These are phyloP conservation scores for Notechis scutatus DNA, from an alignment of 2,113 vertebrate species.

Conservation along the genomic window DNA sequence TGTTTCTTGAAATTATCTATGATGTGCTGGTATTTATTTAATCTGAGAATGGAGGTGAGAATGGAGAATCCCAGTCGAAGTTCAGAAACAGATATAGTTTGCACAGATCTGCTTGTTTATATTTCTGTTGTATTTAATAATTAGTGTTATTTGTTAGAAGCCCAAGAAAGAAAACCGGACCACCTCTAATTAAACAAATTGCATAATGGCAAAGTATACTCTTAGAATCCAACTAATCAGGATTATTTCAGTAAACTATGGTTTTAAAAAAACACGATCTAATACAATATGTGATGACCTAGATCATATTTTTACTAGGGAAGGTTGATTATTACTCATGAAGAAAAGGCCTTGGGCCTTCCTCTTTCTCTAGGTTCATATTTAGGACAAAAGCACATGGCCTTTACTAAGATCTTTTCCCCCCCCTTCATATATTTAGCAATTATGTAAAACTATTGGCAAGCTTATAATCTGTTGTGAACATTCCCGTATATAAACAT, in stretches of 20 bases:
- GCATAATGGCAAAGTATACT: neutral
- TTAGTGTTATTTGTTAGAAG: neutral
- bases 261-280: neutral
- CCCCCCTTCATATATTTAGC: neutral
- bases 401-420: neutral
- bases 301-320: neutral
- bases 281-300: neutral
- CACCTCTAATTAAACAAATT: too few relatives aligned
- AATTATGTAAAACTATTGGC: neutral
- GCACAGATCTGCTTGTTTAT: neutral
- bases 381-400: neutral
- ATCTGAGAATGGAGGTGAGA: neutral
- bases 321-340: neutral
- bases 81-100: neutral
- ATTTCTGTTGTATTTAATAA: neutral
- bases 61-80: neutral
- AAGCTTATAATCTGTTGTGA: neutral
- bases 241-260: neutral
- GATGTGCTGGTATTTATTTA: neutral
- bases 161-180: neutral
- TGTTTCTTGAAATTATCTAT: neutral
- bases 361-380: neutral
- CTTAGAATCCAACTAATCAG: neutral
- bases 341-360: neutral
- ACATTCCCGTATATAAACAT: neutral